phyloP scores from a whole-genome alignment of 1,140 invertebrate genomes.

The Pseudomyrmex pallidus region DNA sequence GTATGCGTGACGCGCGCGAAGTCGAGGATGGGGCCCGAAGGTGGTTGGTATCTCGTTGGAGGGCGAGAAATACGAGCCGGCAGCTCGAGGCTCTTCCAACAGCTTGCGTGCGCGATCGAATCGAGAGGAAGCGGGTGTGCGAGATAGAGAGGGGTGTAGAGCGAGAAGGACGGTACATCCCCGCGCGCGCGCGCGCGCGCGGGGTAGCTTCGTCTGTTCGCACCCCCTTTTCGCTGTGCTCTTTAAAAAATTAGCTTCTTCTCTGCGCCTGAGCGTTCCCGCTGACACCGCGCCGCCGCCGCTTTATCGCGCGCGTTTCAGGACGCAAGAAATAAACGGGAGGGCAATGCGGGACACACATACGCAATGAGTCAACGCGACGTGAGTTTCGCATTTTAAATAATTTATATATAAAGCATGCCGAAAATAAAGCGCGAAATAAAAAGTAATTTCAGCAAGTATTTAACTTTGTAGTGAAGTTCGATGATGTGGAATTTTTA shows the following conservation, averaged over 20 bases:
- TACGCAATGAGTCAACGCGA: background rate
- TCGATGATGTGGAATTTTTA: too few species aligned
- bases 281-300: conserved; percentile 22
- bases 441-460: too few species aligned
- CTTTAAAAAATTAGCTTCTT: conserved; percentile 75
- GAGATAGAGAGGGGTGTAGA: conserved; percentile 22
- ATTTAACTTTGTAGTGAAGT: too few species aligned
- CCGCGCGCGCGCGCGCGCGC: conserved; percentile 26
- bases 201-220: conserved; percentile 69
- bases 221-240: conserved; percentile 70
- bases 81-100: conserved; percentile 66
- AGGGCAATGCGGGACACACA: background rate
- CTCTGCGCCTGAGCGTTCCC: conserved; percentile 45
- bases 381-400: background rate
- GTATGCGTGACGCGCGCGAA: conserved; percentile 52
- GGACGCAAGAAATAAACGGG: background rate
- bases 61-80: conserved; percentile 75
- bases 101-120: conserved; percentile 72
- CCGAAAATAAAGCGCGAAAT: too few species aligned
- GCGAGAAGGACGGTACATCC: conserved; percentile 15
- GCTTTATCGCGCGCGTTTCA: conserved; percentile 26
- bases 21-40: conserved; percentile 70
- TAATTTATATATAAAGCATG: background rate
- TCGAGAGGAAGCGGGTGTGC: conserved; percentile 30
- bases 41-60: conserved; percentile 77